phyloP scores from a whole-genome alignment of 1,140 invertebrate genomes.

The Brachionus asplanchnoidis region DNA sequence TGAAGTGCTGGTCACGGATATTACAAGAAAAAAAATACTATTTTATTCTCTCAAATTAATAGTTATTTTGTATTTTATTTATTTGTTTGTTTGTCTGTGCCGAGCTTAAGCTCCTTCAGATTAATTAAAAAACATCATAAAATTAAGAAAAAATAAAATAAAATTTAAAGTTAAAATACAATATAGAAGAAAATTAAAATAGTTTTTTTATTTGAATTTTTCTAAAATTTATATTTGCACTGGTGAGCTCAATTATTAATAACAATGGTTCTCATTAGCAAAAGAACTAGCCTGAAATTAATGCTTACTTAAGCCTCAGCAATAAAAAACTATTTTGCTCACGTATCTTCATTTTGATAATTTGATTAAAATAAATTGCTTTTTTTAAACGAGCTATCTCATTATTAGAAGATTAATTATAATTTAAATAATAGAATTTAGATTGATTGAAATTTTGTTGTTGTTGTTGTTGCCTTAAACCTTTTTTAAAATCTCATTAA shows the following conservation, averaged over 20 bases:
- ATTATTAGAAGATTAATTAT: not conserved
- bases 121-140: too few species aligned
- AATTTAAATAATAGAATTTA: not conserved
- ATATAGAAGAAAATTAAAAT: not conserved
- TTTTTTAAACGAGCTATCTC: not conserved
- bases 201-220: not conserved
- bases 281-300: not conserved
- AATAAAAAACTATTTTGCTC: not conserved
- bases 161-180: too few species aligned
- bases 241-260: not conserved
- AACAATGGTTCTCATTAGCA: not conserved
- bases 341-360: not conserved
- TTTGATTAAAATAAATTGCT: not conserved
- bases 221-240: not conserved
- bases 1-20: too few species aligned
- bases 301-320: not conserved
- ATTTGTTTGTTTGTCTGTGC: too few species aligned
- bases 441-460: not conserved
- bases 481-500: not conserved
- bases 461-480: not conserved
- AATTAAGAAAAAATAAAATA: too few species aligned
- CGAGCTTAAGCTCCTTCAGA: too few species aligned
- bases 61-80: too few species aligned
- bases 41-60: too few species aligned
- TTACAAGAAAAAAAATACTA: too few species aligned